Evolutionary conservation across 2,797 vertebrate genomes (phyloP).

Genomic region (Protosalanx chinensis): DNA sequence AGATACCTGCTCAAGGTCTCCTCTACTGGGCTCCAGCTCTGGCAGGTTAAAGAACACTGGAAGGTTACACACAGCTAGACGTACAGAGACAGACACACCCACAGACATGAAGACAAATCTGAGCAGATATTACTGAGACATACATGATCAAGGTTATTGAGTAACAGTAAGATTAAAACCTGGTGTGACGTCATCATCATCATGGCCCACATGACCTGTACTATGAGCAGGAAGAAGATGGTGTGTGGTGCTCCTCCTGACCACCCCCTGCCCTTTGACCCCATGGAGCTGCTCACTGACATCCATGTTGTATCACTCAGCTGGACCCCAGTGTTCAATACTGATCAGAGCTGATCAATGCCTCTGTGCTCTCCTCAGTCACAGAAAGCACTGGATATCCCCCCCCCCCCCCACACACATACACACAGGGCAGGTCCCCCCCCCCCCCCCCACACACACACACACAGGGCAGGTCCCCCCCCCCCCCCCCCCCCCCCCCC

Average conservation of each 20-base stretch:
- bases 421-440: not conserved
- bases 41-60: slow-evolving; percentile 9
- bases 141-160: not conserved
- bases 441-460: no score
- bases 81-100: not conserved
- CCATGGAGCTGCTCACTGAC: slow-evolving; percentile 12
- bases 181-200: not conserved
- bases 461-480: no score
- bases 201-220: not conserved
- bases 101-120: not conserved
- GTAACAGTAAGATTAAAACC: not conserved
- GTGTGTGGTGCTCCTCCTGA: no score
- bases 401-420: no score
- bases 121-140: not conserved
- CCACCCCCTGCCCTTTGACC: slow-evolving; percentile 63
- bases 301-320: not conserved
- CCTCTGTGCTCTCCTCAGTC: no score
- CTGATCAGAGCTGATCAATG: not conserved
- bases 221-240: not conserved
- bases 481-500: no score
- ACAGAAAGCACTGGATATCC: no score
- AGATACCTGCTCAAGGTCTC: not conserved
- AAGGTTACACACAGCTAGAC: slow-evolving; percentile 2
- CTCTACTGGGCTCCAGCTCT: not conserved
- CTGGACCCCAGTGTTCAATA: not conserved